Evolutionary conservation across 92 coral and sea anemone genomes (phyloP), one percentile per base, ranked within the genome.

Genomic region (Palythoa grandiflora): DNA sequence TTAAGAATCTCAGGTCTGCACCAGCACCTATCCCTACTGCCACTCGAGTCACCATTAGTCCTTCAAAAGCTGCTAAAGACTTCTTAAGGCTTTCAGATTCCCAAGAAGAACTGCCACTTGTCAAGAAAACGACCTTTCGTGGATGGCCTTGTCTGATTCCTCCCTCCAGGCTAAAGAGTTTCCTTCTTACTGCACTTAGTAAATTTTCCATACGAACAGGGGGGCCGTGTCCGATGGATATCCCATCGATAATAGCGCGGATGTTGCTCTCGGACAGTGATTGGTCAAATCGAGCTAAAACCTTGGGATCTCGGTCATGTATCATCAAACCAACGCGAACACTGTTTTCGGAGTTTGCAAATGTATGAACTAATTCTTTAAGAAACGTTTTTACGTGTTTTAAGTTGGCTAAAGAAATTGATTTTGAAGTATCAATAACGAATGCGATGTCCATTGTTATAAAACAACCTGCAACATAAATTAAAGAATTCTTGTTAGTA

Each of bases 111-210:
- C 15, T 14, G 48, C 93, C 90, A 55, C 90, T 77, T 35, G 93
- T 73, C 38, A 90, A 44, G 86, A 90, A 87, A 75, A 90, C 50
- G 11, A 89, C 90, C 74, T 88, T 90, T 16, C 95, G 92, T 3
- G 95, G 97, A 35, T 89, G 89, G 2, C 94, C 95, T 63, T 94
- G 97, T 36, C 97, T 61, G 73, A 94, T 84, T 21, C 95, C 97
- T 1, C 95, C 97, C 74, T 81, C 86, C 12, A 94, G 88, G 68
- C 97, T 94, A 84, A 94, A 94, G 2, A 94, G 68, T 68, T 88
- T 51, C 9, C 80, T 81, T 63, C 79, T 55, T 60, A 78, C 70
- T 78, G 70, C 8, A 78, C 14, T 55, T 6, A 78, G 36, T 78
- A 78, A 13, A 5, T n/a, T 57, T 36, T 53, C 83, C 71, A 55